Conservation (phyloP, 2,797 vertebrate genomes). For the Anisognathus igniventris region DNA sequence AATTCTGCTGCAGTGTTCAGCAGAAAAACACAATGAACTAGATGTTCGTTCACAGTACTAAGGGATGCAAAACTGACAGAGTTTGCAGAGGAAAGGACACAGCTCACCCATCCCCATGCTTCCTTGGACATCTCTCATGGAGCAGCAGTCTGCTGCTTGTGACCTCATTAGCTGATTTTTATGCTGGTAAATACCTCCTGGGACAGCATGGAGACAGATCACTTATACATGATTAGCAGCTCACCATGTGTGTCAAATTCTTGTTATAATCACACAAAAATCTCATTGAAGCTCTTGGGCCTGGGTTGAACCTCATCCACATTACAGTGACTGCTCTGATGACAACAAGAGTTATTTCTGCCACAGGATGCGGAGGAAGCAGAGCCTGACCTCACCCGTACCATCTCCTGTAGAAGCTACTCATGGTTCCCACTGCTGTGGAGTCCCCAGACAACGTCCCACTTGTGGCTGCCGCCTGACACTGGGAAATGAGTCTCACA, state of each 20-base stretch:
- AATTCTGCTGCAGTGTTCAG: neutral
- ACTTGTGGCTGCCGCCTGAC: neutral
- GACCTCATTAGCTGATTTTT: constrained; percentile 23
- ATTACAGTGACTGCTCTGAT: neutral
- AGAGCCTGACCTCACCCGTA: neutral
- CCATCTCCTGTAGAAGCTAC: neutral
- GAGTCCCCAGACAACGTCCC: neutral
- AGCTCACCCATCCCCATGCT: neutral
- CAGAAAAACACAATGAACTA: neutral
- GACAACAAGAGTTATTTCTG: constrained; percentile 43
- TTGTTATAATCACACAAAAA: constrained; percentile 41
- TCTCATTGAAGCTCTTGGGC: constrained; percentile 31
- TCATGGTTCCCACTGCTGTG: neutral
- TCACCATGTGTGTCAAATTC: constrained; percentile 16
- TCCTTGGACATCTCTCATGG: neutral
- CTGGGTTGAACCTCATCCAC: neutral
- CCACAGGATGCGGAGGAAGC: neutral
- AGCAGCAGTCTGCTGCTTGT: neutral
- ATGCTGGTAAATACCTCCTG: neutral
- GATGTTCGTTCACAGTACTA: neutral
- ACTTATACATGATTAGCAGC: neutral
- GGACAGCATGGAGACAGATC: neutral
- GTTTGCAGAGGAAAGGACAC: neutral
- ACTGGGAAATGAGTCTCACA: neutral
- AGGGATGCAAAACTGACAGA: neutral